A percentile compares a stretch with the other conserved stretches of the same genome.
These are phyloP conservation scores for Corythucha ciliata DNA, from an alignment of 2,888 invertebrate species.

Conservation along the genomic window DNA sequence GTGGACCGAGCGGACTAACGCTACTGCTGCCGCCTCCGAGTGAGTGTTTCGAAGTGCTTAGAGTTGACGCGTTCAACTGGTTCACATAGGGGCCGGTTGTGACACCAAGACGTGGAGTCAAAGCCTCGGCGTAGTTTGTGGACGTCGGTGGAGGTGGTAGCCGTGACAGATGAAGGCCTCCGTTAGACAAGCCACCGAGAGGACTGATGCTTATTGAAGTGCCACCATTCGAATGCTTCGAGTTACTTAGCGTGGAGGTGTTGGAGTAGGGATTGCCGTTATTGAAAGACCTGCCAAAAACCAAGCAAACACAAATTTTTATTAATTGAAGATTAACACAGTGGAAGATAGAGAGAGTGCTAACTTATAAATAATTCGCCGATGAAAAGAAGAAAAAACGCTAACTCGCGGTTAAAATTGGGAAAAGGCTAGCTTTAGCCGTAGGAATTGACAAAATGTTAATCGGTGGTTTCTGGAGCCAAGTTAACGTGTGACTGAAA, in stretches of 20 bases:
- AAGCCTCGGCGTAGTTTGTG: not conserved
- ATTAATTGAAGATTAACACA: no score
- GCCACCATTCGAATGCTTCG: slow-evolving; percentile 53
- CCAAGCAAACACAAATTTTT: no score
- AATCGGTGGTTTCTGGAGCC: no score
- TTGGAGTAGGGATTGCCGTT: slow-evolving; percentile 24
- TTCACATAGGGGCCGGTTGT: not conserved
- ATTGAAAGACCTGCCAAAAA: slow-evolving; percentile 26
- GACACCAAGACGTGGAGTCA: not conserved
- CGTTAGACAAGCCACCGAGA: slow-evolving; percentile 45
- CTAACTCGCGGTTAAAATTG: no score
- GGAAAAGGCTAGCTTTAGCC: no score
- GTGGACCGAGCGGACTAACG: slow-evolving; percentile 45
- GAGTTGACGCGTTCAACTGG: slow-evolving; percentile 40
- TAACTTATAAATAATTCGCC: no score
- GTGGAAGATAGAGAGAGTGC: no score
- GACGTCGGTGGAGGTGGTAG: not conserved
- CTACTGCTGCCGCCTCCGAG: slow-evolving; percentile 49
- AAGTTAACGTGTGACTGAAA: no score
- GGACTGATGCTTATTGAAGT: slow-evolving; percentile 51
- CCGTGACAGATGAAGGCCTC: slow-evolving; percentile 52
- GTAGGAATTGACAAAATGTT: no score
- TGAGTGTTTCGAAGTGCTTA: slow-evolving; percentile 58
- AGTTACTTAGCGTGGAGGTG: slow-evolving; percentile 51
- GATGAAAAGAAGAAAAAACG: no score